These are phyloP conservation scores for Muscicapa striata DNA, from an alignment of 2,797 vertebrate species.

Conservation along the genomic window DNA sequence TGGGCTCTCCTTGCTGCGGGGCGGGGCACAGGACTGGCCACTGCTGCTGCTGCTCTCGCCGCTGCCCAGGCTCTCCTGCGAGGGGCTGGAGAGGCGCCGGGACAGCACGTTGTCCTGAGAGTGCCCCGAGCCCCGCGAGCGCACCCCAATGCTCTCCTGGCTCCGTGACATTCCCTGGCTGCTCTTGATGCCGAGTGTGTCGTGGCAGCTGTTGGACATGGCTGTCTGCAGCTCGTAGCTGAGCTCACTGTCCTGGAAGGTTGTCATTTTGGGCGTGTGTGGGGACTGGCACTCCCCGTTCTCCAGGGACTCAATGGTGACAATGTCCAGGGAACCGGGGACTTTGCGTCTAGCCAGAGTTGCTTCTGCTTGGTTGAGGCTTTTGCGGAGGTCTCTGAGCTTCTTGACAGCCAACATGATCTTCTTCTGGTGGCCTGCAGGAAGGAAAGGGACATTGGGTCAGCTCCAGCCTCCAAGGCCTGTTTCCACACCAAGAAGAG, in stretches of 20 bases:
- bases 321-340: constrained; percentile 78
- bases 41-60: constrained; percentile 71
- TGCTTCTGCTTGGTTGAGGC: constrained; percentile 74
- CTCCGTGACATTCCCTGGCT: constrained; percentile 77
- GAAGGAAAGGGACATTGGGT: not conserved
- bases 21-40: not conserved
- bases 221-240: constrained; percentile 92
- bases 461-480: not conserved
- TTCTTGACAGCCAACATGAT: constrained; percentile 94
- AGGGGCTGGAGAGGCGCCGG: constrained; percentile 67
- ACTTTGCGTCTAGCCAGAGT: constrained; percentile 68
- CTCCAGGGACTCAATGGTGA: constrained; percentile 81
- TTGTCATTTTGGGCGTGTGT: constrained; percentile 81
- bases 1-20: constrained; percentile 8
- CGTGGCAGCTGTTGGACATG: constrained; percentile 84
- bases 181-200: constrained; percentile 78
- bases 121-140: constrained; percentile 89
- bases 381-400: constrained; percentile 86
- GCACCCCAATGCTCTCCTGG: constrained; percentile 89
- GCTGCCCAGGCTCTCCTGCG: constrained; percentile 78
- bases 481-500: not conserved
- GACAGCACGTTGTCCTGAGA: constrained; percentile 82
- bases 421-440: constrained; percentile 96
- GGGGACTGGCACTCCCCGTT: constrained; percentile 76
- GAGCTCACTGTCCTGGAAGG: constrained; percentile 93